Evolutionary conservation across 2,113 vertebrate genomes (phyloP), one percentile per base, ranked within the genome.

Genomic region (Rhynchopsitta pachyrhyncha): DNA sequence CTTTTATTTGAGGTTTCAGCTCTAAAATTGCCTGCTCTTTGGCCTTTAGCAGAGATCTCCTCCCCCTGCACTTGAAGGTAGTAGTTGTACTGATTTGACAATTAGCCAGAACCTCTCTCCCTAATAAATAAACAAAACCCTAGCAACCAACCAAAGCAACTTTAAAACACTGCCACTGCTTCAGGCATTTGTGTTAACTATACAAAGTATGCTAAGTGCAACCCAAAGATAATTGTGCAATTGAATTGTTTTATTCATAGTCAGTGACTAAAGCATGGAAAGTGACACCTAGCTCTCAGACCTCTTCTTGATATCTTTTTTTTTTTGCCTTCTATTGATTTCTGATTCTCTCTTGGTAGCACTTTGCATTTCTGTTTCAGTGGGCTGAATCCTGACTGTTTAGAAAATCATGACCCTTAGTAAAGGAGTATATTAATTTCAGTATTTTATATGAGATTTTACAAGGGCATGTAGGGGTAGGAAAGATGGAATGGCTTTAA

Each of bases 391-490:
- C 35, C 63, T 73, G 29, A 14, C 10, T 23, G 22, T 47, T 80
- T 47, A 47, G 46, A 24, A 75, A 44, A 25, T 75, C 11, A 33
- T 33, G 23, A 49, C 31, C 10, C 11, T 80, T 86, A 53, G 28
- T 77, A 24, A 60, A 64, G 0, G 0, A 23, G 22, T 57, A 14
- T 20, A 33, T 60, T 62, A 1, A 57, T 75, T 57, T 57, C 13
- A 33, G 9, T 85, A 10, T 42, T 70, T 62, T 47, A 5, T 28
- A 3, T 85, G 62, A 67, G 28, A 37, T 59, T 35, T 59, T 35
- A 35, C 33, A 59, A 59, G 57, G 57, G 33, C 33, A 59, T 59
- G 9, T 35, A 59, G 57, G 57, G 9, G 15, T 59, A 59, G 9
- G 22, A 35, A 59, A 59, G 22, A 59, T 13, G 13, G 57, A 35